Evolutionary conservation across 2,113 vertebrate genomes (phyloP).

Genomic region (Trinectes maculatus): DNA sequence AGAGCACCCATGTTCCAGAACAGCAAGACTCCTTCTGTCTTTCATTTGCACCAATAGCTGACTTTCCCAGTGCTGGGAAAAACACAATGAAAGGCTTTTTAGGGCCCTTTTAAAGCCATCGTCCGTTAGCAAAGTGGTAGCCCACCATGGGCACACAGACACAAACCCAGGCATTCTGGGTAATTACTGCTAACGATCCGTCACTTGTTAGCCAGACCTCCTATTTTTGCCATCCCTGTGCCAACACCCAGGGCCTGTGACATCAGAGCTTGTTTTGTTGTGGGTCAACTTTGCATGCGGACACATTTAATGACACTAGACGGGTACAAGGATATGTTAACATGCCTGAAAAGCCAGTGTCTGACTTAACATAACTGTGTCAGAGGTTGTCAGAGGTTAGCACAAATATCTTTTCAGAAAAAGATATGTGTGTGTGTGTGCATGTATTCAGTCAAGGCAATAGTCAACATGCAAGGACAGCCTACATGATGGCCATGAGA

Average conservation of each 20-base stretch:
- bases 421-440: background rate
- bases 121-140: conserved; percentile 73
- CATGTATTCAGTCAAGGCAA: conserved; percentile 42
- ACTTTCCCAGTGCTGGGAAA: conserved; percentile 68
- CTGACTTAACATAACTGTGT: conserved; percentile 28
- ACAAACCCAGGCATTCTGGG: conserved; percentile 75
- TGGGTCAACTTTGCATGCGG: conserved; percentile 75
- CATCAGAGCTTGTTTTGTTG: conserved; percentile 79
- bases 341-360: conserved; percentile 34
- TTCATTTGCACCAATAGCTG: conserved; percentile 47
- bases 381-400: too few species aligned
- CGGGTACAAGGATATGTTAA: conserved; percentile 47
- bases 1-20: conserved; percentile 39
- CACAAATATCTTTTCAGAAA: conserved; percentile 25
- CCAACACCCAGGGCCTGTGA: conserved; percentile 76
- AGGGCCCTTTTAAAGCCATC: conserved; percentile 67
- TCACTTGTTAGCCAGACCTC: conserved; percentile 68
- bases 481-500: conserved; percentile 40
- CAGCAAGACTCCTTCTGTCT: conserved; percentile 29
- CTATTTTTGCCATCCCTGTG: conserved; percentile 71
- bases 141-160: conserved; percentile 71
- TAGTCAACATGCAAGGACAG: conserved; percentile 41
- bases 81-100: conserved; percentile 73
- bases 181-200: conserved; percentile 80
- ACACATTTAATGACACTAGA: conserved; percentile 75